Percentiles rank a stretch among this genome's conserved stretches.
Conservation (phyloP, 1,140 invertebrate genomes). For the Andrena cerasifolii region DNA sequence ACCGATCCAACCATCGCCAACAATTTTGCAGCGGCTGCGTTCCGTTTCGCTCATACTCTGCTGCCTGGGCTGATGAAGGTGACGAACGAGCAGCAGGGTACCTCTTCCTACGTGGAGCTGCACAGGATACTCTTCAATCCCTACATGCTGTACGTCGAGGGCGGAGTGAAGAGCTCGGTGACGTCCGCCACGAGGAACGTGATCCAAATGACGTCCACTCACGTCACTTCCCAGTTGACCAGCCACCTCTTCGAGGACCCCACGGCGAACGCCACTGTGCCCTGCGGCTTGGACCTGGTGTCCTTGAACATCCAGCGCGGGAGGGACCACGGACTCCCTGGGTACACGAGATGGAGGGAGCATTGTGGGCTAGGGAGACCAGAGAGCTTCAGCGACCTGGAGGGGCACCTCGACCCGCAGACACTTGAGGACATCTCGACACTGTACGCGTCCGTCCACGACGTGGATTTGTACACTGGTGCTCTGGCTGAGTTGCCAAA, state of each 20-base stretch:
- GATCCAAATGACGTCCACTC: slow-evolving; percentile 85
- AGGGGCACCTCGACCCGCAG: slow-evolving; percentile 84
- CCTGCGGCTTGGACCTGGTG: slow-evolving; percentile 91
- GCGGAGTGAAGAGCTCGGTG: slow-evolving; percentile 85
- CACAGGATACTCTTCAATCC: slow-evolving; percentile 93
- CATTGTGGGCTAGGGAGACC: slow-evolving; percentile 88
- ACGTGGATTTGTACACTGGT: slow-evolving; percentile 94
- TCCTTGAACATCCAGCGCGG: slow-evolving; percentile 94
- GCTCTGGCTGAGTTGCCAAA: slow-evolving; percentile 89
- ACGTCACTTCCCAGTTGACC: slow-evolving; percentile 85
- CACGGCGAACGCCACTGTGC: slow-evolving; percentile 57
- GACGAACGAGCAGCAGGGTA: slow-evolving; percentile 83
- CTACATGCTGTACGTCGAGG: slow-evolving; percentile 86
- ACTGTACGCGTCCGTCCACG: slow-evolving; percentile 90
- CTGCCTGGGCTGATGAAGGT: slow-evolving; percentile 88
- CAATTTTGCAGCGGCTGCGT: slow-evolving; percentile 94
- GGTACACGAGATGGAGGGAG: slow-evolving; percentile 90
- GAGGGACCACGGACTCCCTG: slow-evolving; percentile 93
- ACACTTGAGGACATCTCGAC: slow-evolving; percentile 85
- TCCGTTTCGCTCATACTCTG: slow-evolving; percentile 95
- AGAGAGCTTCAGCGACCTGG: slow-evolving; percentile 89
- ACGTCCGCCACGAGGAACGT: slow-evolving; percentile 85
- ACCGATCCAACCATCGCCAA: slow-evolving; percentile 94
- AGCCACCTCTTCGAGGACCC: slow-evolving; percentile 88
- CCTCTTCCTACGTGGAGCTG: slow-evolving; percentile 87